Conservation (phyloP, 1,140 invertebrate genomes). For the Macrotrachela quadricornifera region DNA sequence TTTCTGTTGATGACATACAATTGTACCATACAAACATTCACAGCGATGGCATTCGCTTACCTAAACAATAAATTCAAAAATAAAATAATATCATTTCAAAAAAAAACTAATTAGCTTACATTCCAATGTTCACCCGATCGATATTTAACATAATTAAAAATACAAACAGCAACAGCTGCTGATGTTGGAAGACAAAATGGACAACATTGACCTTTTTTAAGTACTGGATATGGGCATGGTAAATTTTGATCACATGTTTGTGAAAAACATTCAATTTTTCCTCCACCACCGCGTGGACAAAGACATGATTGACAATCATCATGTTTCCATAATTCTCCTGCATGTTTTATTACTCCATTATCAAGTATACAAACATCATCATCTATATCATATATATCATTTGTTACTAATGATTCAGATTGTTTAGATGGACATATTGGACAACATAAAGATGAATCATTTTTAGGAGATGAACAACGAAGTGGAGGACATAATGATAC, state of each 20-base stretch:
- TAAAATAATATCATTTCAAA: background rate
- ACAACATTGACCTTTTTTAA: constrained; percentile 35
- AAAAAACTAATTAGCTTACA: background rate
- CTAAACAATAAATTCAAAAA: background rate
- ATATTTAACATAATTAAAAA: background rate
- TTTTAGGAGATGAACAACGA: constrained; percentile 18
- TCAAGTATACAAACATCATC: constrained; percentile 12
- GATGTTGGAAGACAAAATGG: constrained; percentile 23
- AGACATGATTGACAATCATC: constrained; percentile 31
- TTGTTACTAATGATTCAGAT: constrained; percentile 8
- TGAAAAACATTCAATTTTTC: constrained; percentile 30
- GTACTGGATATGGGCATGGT: constrained; percentile 26
- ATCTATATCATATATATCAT: background rate
- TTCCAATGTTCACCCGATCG: background rate
- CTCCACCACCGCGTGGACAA: constrained; percentile 19
- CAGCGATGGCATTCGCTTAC: constrained; percentile 8
- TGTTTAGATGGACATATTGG: constrained; percentile 16
- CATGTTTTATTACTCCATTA: constrained; percentile 12
- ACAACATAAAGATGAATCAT: constrained; percentile 14
- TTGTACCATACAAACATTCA: constrained; percentile 10
- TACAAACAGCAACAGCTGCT: constrained; percentile 12
- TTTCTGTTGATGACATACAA: constrained; percentile 10
- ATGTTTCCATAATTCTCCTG: constrained; percentile 29
- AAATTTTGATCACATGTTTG: constrained; percentile 26
- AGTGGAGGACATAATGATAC: constrained; percentile 26